These are phyloP conservation scores for Phoxinus dragarum DNA, from an alignment of 2,797 vertebrate genomes.

Conservation along the genomic window DNA sequence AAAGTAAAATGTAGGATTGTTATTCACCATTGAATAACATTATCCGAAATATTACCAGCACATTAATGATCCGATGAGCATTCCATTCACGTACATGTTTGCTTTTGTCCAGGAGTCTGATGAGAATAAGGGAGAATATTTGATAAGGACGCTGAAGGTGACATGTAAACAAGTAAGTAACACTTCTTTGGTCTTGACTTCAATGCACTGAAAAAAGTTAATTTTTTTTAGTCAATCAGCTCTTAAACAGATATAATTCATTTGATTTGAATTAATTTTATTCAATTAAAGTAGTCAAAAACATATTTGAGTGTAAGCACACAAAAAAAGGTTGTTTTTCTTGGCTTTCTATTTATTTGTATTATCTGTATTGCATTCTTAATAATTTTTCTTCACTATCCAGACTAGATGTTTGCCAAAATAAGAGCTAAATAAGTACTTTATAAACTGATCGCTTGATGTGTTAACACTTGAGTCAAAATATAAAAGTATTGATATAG, in stretches of 20 bases:
- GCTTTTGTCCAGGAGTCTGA: slow-evolving; percentile 82
- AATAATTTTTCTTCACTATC: neutral
- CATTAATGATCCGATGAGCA: neutral
- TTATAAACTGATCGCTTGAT: neutral
- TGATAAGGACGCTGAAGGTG: slow-evolving; percentile 84
- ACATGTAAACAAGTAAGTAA: slow-evolving; percentile 76
- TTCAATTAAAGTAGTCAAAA: neutral
- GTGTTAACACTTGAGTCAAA: neutral
- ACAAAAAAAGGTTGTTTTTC: neutral
- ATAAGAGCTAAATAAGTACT: neutral
- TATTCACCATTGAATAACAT: neutral
- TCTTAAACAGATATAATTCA: neutral
- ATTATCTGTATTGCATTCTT: too few species aligned
- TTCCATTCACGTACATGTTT: neutral
- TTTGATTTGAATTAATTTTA: neutral
- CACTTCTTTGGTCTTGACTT: neutral
- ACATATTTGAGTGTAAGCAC: neutral
- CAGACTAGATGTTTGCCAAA: neutral
- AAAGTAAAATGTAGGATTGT: neutral
- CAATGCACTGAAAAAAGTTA: neutral
- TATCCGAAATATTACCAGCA: neutral
- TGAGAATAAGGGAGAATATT: slow-evolving; percentile 86
- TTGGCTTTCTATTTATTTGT: too few species aligned
- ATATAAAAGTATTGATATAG: neutral
- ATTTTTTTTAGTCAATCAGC: neutral